Percentiles rank a stretch among this genome's conserved stretches.
Conservation (phyloP, 1,140 invertebrate genomes). For the Drosophila fuyamai region DNA sequence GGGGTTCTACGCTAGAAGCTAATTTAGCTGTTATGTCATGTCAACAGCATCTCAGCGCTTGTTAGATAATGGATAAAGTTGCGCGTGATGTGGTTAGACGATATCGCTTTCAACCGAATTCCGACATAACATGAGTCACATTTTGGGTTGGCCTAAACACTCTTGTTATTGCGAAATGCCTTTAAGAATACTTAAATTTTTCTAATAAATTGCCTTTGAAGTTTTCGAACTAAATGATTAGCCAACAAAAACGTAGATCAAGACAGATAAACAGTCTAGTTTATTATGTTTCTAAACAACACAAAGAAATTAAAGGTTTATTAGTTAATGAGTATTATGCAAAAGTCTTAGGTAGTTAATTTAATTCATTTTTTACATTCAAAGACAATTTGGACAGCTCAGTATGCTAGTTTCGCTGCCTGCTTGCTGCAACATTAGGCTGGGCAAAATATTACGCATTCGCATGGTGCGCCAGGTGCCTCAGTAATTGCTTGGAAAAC, state of each 20-base stretch:
- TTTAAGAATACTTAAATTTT: too few species aligned
- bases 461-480: conserved; percentile 47
- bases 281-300: too few species aligned
- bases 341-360: too few species aligned
- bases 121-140: background rate
- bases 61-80: conserved; percentile 26
- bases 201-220: too few species aligned
- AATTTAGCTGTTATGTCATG: conserved; percentile 49
- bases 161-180: background rate
- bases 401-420: background rate
- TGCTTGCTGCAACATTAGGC: conserved; percentile 3
- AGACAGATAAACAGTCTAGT: too few species aligned
- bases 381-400: too few species aligned
- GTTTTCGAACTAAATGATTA: too few species aligned
- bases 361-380: too few species aligned
- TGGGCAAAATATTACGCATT: conserved; percentile 53
- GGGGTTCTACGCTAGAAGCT: background rate
- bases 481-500: conserved; percentile 78
- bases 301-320: too few species aligned
- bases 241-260: background rate
- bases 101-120: conserved; percentile 12
- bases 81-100: conserved; percentile 33
- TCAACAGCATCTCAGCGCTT: conserved; percentile 22
- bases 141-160: background rate
- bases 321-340: too few species aligned